Conservation (phyloP, 2,113 vertebrate species). For the Nothobranchius kuhntae region DNA sequence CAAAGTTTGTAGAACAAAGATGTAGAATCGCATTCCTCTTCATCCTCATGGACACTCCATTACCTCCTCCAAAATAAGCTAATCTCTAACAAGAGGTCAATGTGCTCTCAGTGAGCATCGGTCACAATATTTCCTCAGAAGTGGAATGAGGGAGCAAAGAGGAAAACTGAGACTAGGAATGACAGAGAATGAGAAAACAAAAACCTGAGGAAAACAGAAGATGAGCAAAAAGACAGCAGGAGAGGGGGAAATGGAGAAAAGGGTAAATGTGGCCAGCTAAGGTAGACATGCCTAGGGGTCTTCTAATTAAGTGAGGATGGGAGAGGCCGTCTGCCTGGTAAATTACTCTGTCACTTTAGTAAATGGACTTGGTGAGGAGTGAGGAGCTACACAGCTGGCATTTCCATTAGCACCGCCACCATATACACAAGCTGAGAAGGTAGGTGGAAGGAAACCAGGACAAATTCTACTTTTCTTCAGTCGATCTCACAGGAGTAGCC, state of each 20-base stretch:
- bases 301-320: conserved; percentile 83
- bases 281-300: conserved; percentile 76
- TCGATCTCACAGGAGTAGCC: conserved; percentile 2
- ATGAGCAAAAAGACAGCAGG: conserved; percentile 33
- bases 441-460: not conserved
- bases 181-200: conserved; percentile 41
- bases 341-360: conserved; percentile 85
- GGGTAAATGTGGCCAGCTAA: conserved; percentile 59
- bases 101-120: conserved; percentile 34
- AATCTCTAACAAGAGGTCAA: conserved; percentile 44
- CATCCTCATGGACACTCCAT: conserved; percentile 44
- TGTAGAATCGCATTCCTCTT: conserved; percentile 27
- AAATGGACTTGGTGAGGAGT: conserved; percentile 81
- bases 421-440: conserved; percentile 31
- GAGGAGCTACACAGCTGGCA: conserved; percentile 74
- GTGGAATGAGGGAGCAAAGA: conserved; percentile 28
- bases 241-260: conserved; percentile 22
- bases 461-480: conserved; percentile 48
- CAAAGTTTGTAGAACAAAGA: conserved; percentile 18
- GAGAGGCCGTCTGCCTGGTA: conserved; percentile 77
- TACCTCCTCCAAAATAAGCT: conserved; percentile 37
- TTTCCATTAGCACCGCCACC: conserved; percentile 77
- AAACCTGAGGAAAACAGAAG: conserved; percentile 33
- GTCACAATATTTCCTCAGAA: conserved; percentile 31
- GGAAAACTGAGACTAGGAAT: conserved; percentile 30